Conservation (phyloP, 2,888 invertebrate genomes). For the Drosophila seclusa region DNA sequence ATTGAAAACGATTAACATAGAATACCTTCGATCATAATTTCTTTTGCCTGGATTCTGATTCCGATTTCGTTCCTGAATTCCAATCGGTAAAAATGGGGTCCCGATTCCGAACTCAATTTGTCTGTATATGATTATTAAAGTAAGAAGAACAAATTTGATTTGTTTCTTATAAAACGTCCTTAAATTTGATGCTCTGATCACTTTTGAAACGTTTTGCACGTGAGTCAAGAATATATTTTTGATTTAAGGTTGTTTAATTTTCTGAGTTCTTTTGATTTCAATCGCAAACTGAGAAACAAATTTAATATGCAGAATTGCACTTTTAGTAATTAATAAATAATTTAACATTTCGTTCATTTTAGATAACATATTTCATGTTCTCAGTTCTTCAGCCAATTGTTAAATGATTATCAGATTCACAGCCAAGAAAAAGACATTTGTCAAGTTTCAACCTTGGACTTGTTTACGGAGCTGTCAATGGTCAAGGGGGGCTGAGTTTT, state of each 20-base stretch:
- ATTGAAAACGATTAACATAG: not conserved
- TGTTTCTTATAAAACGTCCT: not conserved
- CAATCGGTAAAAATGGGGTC: not conserved
- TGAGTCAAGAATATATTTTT: not conserved
- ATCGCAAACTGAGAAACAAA: not conserved
- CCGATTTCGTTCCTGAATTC: not conserved
- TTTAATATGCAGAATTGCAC: not conserved
- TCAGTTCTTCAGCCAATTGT: constrained; percentile 11
- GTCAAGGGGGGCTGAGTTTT: constrained; percentile 34
- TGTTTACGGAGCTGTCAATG: constrained; percentile 55
- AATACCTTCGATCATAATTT: not conserved
- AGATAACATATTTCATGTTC: not conserved
- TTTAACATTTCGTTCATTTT: not conserved
- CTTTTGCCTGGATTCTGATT: not conserved
- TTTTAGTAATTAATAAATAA: not conserved
- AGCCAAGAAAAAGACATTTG: constrained; percentile 57
- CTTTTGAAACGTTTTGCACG: not conserved
- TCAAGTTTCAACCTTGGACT: constrained; percentile 21
- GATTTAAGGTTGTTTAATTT: not conserved
- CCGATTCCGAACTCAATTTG: not conserved
- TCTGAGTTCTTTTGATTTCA: not conserved
- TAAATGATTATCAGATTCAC: constrained; percentile 34
- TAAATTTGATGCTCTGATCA: not conserved
- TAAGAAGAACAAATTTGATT: not conserved
- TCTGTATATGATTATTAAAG: not conserved